Evolutionary conservation across 2,797 vertebrate species (phyloP), one percentile per base, ranked within the genome.

Genomic region (Cetoscarus ocellatus): DNA sequence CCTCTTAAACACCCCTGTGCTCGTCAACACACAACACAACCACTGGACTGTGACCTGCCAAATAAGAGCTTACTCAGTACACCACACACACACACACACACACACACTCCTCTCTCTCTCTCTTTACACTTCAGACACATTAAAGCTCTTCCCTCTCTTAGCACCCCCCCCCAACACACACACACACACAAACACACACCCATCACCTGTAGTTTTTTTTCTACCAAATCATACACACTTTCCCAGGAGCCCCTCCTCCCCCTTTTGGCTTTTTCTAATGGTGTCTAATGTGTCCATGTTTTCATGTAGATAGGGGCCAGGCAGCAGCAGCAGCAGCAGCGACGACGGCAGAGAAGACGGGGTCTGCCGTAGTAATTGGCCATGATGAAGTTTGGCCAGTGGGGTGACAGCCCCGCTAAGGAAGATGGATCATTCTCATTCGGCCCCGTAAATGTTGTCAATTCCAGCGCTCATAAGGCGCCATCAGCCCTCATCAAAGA

Each of bases 341-440:
- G 73, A 72, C 27, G 27, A 27, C 27, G 27, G 27, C 27, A 27
- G 27, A 70, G 82, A 85, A 79, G 88, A 89, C 85, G 86, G 90
- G 91, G 96, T 96, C 96, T 96, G 95, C 93, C 87, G 92, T 95
- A 94, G 96, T 99, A 99, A 99, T 98, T 99, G 97, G 96, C 94
- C 96, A 98, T 99, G 98, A 99, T 99, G 97, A 99, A 98, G 97
- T 98, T 98, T 98, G 96, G 97, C 98, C 96, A 96, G 95, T 95
- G 94, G 89, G 94, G 95, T 99, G 98, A 99, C 98, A 99, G 96
- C 86, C 83, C 92, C 75, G 92, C 96, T 99, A 99, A 98, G 97
- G 97, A 99, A 99, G 97, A 99, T 99, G 97, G 97, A 99, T 99
- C 96, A 99, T 98, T 97, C 97, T 98, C 97, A 99, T 99, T 99